These are phyloP conservation scores for Merluccius polli DNA, from an alignment of 2,797 vertebrate species.

Conservation along the genomic window DNA sequence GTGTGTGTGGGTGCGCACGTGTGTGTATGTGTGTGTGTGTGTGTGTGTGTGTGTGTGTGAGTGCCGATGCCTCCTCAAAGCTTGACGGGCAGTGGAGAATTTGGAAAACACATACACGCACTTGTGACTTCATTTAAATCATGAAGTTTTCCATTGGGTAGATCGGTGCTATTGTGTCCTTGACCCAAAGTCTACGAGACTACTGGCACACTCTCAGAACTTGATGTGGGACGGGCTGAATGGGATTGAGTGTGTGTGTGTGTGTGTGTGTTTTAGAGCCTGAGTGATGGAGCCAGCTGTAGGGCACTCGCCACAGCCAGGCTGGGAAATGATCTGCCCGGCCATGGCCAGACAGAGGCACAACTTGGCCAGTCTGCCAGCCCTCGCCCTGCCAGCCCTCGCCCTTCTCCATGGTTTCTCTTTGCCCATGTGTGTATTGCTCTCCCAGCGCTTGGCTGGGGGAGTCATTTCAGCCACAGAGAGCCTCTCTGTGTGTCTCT, in stretches of 20 bases:
- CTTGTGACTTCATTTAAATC: background rate
- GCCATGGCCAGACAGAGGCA: background rate
- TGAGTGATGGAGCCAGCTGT: constrained; percentile 19
- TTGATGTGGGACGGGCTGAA: background rate
- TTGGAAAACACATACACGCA: background rate
- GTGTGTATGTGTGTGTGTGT: background rate
- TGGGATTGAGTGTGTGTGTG: background rate
- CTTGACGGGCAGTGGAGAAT: too few species aligned
- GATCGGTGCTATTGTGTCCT: background rate
- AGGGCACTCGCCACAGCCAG: background rate
- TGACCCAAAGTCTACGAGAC: background rate
- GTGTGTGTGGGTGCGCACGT: background rate
- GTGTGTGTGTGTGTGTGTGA: background rate
- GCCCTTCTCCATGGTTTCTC: background rate
- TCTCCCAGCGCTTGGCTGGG: background rate
- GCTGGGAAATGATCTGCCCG: constrained; percentile 1
- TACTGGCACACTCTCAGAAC: background rate
- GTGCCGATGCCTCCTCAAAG: background rate
- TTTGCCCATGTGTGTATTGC: background rate
- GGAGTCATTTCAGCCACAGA: background rate
- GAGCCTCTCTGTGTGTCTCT: background rate
- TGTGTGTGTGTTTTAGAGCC: background rate
- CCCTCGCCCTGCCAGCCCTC: background rate
- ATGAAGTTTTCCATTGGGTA: background rate
- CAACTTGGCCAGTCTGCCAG: background rate